phyloP scores from a whole-genome alignment of 2,113 vertebrate genomes.

The Galbula dea region DNA sequence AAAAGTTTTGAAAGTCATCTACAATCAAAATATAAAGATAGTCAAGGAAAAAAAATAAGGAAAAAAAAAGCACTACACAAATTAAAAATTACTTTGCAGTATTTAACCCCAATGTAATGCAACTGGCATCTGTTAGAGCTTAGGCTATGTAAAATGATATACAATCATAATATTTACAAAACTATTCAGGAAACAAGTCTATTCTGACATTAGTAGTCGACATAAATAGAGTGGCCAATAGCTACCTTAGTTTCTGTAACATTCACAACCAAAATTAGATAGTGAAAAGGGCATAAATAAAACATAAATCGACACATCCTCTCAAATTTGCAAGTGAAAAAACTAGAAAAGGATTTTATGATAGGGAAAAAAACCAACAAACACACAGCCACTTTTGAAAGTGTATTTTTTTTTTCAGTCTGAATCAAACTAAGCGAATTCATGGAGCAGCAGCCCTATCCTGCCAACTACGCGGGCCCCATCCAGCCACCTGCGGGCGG shows the following conservation, averaged over 20 bases:
- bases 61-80: not conserved
- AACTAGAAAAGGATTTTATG: accelerated
- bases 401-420: accelerated
- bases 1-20: constrained; percentile 19
- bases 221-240: accelerated
- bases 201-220: accelerated
- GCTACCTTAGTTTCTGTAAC: accelerated
- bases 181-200: not conserved
- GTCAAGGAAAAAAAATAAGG: not conserved
- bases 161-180: not conserved
- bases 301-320: not conserved
- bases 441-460: not conserved
- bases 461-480: accelerated
- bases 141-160: accelerated
- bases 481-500: too few species aligned
- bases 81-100: not conserved
- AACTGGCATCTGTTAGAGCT: not conserved
- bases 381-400: not conserved
- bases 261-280: not conserved
- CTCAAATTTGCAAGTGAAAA: not conserved
- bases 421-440: accelerated
- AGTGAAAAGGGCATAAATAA: not conserved
- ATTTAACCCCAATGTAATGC: not conserved
- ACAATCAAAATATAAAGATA: not conserved
- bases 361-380: not conserved